These are phyloP conservation scores for Drosophila serrata DNA, from an alignment of 1,140 invertebrate species.

Conservation along the genomic window DNA sequence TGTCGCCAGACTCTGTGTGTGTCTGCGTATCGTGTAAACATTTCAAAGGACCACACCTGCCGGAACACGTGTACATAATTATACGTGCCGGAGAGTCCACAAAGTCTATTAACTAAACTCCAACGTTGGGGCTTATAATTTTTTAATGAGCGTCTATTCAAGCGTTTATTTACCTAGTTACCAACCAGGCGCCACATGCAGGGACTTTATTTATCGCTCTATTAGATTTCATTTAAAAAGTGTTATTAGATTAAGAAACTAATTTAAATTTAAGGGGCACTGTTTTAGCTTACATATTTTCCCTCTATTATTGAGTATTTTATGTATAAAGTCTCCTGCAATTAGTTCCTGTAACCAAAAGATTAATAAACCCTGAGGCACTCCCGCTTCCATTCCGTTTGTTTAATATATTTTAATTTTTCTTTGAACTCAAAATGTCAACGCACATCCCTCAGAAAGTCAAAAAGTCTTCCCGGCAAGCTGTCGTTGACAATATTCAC, in stretches of 20 bases:
- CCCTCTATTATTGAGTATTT: not conserved
- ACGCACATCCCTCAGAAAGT: constrained; percentile 16
- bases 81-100: constrained; percentile 29
- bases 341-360: not conserved
- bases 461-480: constrained; percentile 22
- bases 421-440: constrained; percentile 28
- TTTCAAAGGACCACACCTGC: constrained; percentile 40
- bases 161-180: constrained; percentile 13
- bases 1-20: constrained; percentile 31
- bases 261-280: not conserved
- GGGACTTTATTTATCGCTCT: not conserved
- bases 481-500: constrained; percentile 38
- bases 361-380: not conserved
- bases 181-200: constrained; percentile 2
- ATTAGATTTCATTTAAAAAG: constrained; percentile 5
- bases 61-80: constrained; percentile 47
- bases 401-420: constrained; percentile 7
- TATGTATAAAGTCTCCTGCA: not conserved
- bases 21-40: constrained; percentile 50
- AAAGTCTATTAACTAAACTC: constrained; percentile 25
- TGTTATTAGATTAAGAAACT: not conserved
- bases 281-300: not conserved
- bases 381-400: not conserved
- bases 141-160: constrained; percentile 12
- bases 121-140: not conserved